Evolutionary conservation across 2,113 vertebrate species (phyloP).

Genomic region (Trematocara macrostoma): DNA sequence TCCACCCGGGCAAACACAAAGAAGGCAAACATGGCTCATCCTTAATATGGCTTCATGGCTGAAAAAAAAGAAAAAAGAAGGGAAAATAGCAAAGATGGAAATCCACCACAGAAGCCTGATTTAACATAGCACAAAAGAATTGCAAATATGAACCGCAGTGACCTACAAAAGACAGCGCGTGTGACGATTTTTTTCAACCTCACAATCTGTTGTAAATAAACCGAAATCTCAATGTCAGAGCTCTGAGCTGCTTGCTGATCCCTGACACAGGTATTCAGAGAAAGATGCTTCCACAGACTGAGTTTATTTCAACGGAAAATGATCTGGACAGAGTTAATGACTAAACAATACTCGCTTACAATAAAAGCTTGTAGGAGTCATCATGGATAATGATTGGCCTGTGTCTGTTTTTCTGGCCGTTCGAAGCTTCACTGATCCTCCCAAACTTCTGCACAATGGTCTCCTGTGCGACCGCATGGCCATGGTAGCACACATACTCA

Average conservation of each 20-base stretch:
- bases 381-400: background rate
- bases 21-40: background rate
- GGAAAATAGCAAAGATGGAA: background rate
- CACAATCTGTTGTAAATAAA: background rate
- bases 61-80: background rate
- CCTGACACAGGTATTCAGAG: background rate
- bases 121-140: conserved; percentile 16
- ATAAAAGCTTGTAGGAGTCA: background rate
- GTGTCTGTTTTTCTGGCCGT: background rate
- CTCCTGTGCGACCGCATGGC: background rate
- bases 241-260: background rate
- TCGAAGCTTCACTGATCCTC: background rate
- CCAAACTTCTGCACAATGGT: background rate
- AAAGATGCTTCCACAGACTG: background rate
- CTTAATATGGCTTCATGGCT: background rate
- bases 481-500: background rate
- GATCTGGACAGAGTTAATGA: background rate
- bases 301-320: background rate
- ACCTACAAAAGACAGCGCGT: background rate
- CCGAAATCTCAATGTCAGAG: background rate
- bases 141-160: background rate
- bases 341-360: background rate
- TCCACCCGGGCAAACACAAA: background rate
- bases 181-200: background rate
- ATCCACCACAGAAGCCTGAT: conserved; percentile 14